Evolutionary conservation across 2,797 vertebrate genomes (phyloP).

Genomic region (Cephalopachus bancanus): DNA sequence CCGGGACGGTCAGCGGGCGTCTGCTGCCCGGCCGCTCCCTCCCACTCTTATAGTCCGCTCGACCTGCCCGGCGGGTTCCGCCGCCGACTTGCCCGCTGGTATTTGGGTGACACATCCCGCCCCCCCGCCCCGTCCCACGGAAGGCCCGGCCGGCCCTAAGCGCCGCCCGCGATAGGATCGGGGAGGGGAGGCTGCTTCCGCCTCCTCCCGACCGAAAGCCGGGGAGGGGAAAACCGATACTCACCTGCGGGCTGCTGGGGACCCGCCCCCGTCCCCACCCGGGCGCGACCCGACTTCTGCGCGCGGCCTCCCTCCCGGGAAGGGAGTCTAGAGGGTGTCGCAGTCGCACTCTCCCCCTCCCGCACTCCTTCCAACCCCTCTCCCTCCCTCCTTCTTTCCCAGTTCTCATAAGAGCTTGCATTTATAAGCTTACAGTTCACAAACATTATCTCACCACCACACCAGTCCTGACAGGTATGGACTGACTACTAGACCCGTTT

Average conservation of each 20-base stretch:
- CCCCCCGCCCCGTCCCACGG: background rate
- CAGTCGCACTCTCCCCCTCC: background rate
- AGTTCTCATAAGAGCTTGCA: background rate
- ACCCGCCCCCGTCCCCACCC: background rate
- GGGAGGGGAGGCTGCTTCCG: slow-evolving; percentile 14
- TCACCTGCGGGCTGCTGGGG: background rate
- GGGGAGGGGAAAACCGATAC: slow-evolving; percentile 68
- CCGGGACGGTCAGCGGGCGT: background rate
- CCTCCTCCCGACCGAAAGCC: slow-evolving; percentile 68
- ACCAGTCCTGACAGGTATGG: background rate
- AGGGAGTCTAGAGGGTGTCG: background rate
- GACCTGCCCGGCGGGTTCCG: slow-evolving; percentile 82
- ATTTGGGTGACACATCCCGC: slow-evolving; percentile 73
- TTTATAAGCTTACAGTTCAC: background rate
- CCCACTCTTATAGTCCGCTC: slow-evolving; percentile 70
- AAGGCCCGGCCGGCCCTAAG: background rate
- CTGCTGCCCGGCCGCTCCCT: slow-evolving; percentile 68
- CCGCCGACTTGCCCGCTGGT: slow-evolving; percentile 68
- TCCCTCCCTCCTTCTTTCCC: background rate
- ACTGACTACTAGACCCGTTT: background rate
- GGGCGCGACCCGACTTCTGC: background rate
- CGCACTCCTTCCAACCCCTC: background rate
- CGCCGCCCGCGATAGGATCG: slow-evolving; percentile 59
- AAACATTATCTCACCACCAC: background rate
- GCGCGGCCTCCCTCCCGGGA: background rate